Conservation (phyloP, 1,140 invertebrate genomes). For the Drosophila parvula region DNA sequence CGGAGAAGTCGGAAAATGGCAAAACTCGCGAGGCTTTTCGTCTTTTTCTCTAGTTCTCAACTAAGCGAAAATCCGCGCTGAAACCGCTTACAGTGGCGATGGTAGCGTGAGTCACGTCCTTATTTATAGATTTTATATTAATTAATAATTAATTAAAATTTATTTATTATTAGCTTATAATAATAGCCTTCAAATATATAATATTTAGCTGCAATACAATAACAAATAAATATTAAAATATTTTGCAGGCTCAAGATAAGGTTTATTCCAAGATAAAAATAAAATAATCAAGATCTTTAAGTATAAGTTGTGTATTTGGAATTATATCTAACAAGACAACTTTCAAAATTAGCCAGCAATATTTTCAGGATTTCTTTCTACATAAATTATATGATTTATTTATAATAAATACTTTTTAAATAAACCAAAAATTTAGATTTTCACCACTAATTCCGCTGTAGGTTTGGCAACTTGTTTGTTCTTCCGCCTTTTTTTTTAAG, state of each 20-base stretch:
- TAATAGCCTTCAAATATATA: background rate
- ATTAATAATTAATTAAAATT: background rate
- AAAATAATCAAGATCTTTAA: too few species aligned
- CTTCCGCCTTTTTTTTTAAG: background rate
- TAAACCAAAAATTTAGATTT: background rate
- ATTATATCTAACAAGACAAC: too few species aligned
- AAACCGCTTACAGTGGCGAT: constrained; percentile 51
- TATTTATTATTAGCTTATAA: too few species aligned
- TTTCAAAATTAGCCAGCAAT: too few species aligned
- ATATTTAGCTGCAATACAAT: background rate
- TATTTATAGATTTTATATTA: background rate
- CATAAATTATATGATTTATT: background rate
- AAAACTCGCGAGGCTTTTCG: constrained; percentile 38
- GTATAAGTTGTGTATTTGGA: too few species aligned
- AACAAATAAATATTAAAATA: background rate
- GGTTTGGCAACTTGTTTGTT: constrained; percentile 40
- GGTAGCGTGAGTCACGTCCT: constrained; percentile 3
- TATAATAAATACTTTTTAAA: background rate
- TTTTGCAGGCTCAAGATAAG: background rate
- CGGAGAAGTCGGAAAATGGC: constrained; percentile 39
- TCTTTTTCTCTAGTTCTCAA: constrained; percentile 58
- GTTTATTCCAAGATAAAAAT: too few species aligned
- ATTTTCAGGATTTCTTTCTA: background rate
- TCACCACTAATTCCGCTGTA: background rate
- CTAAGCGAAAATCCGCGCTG: constrained; percentile 68